Conservation (phyloP, 2,888 invertebrate species). For the Heteropelma amictum region DNA sequence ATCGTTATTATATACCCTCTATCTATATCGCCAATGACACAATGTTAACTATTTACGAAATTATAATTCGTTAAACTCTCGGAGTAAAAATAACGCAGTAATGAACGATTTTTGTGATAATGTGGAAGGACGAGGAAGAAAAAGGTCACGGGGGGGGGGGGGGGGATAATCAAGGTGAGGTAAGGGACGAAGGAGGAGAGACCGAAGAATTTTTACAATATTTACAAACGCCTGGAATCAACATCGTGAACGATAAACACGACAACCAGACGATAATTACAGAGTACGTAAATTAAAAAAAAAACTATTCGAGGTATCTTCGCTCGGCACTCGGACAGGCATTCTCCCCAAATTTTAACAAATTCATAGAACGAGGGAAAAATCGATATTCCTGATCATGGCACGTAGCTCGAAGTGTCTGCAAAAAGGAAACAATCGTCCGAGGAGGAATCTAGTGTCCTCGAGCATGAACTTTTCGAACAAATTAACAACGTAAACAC, state of each 20-base stretch:
- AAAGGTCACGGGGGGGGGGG: not conserved
- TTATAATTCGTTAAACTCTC: conserved; percentile 57
- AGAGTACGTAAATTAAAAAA: conserved; percentile 33
- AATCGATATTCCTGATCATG: not conserved
- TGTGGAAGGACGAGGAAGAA: not conserved
- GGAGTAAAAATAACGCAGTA: conserved; percentile 57
- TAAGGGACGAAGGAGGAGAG: conserved; percentile 6
- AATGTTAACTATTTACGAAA: conserved; percentile 52
- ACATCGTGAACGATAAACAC: conserved; percentile 50
- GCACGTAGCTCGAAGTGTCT: not conserved
- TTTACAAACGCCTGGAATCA: conserved; percentile 54
- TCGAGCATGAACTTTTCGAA: not conserved
- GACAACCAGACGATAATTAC: conserved; percentile 50
- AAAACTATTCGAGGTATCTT: conserved; percentile 42
- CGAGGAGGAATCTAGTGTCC: not conserved
- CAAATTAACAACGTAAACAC: conserved; percentile 19
- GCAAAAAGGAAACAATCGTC: conserved; percentile 29
- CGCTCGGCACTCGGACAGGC: conserved; percentile 18
- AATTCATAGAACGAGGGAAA: conserved; percentile 29
- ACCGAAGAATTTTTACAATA: conserved; percentile 58
- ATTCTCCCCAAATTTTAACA: conserved; percentile 31
- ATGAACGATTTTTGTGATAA: conserved; percentile 48
- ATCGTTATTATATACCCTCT: conserved; percentile 47
- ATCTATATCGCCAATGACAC: conserved; percentile 53
- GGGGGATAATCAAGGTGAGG: not conserved